phyloP scores from a whole-genome alignment of 2,888 invertebrate species.

The Leucoma salicis region DNA sequence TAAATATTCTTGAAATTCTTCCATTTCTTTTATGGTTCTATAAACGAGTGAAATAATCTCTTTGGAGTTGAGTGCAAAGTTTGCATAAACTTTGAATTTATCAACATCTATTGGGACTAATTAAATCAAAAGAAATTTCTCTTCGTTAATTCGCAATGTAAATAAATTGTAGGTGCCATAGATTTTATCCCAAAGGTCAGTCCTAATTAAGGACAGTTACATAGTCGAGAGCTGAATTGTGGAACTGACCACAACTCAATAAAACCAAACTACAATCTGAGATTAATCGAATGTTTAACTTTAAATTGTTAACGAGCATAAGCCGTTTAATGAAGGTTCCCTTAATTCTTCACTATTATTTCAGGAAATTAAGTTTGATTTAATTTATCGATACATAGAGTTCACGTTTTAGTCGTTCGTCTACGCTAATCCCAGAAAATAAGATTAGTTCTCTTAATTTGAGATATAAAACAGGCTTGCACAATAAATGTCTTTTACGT shows the following conservation, averaged over 20 bases:
- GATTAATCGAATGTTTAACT: conserved; percentile 26
- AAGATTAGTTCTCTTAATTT: no score
- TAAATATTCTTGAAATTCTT: background rate
- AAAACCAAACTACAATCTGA: conserved; percentile 23
- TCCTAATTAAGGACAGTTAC: conserved; percentile 31
- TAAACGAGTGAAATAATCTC: background rate
- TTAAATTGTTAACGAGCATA: conserved; percentile 10
- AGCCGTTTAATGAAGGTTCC: conserved; percentile 4
- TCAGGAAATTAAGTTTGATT: no score
- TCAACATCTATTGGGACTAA: conserved; percentile 9
- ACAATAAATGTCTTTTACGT: no score
- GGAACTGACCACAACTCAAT: conserved; percentile 24
- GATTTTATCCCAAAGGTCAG: conserved; percentile 22
- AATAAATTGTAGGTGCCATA: conserved; percentile 24
- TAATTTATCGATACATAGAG: no score
- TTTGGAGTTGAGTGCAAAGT: background rate
- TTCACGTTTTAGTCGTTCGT: no score
- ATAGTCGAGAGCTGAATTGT: conserved; percentile 20
- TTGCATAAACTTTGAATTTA: conserved; percentile 3
- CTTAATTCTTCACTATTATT: no score
- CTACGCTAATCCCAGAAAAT: no score
- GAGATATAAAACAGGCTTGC: no score
- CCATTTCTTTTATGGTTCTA: background rate
- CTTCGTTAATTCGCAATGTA: conserved; percentile 20
- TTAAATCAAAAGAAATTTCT: conserved; percentile 7